phyloP scores from a whole-genome alignment of 2,113 vertebrate species.

The Antigone vipio region DNA sequence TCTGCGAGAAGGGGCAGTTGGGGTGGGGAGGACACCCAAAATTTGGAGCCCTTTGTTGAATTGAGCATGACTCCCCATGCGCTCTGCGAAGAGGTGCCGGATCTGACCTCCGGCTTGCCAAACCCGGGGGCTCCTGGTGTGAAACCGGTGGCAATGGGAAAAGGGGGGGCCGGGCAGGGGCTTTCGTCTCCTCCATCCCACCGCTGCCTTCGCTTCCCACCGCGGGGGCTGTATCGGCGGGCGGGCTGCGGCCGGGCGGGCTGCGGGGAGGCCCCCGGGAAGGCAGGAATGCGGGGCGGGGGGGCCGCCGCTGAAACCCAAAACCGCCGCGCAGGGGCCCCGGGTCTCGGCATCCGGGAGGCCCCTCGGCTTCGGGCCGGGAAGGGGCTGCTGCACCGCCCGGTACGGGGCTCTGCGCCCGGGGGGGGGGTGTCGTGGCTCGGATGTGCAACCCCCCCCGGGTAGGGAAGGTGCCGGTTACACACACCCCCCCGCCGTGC shows the following conservation, averaged over 20 bases:
- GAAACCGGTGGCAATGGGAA: not conserved
- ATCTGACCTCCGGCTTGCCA: not conserved
- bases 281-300: constrained; percentile 4
- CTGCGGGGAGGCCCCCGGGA: not conserved
- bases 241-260: not conserved
- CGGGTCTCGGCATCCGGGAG: not conserved
- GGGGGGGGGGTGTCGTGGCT: too few relatives aligned
- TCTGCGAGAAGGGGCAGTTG: not conserved
- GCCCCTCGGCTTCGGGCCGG: not conserved
- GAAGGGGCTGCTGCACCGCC: not conserved
- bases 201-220: not conserved
- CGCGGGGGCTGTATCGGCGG: too few relatives aligned
- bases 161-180: too few relatives aligned
- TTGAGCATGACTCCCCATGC: rapidly evolving
- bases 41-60: not conserved
- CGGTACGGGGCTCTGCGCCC: not conserved
- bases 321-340: not conserved
- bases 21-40: too few relatives aligned
- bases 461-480: not conserved
- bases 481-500: not conserved
- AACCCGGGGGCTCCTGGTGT: not conserved
- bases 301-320: not conserved
- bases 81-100: not conserved
- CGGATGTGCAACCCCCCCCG: not conserved
- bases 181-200: not conserved